These are phyloP conservation scores for Eristalis intricaria DNA, from an alignment of 2,888 invertebrate species.

Conservation along the genomic window DNA sequence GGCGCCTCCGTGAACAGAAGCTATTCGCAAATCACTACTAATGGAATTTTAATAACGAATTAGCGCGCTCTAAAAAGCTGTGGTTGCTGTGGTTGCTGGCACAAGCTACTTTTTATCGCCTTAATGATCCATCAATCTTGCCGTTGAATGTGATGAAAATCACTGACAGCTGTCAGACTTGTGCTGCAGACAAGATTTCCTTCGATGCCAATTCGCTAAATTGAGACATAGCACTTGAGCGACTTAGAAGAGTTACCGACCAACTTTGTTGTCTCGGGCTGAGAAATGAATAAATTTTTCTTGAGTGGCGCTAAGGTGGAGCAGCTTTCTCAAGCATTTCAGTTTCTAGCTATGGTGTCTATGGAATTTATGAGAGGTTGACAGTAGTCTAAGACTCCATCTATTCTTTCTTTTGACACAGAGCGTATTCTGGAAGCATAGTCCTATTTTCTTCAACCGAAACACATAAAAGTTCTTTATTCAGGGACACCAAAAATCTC, in stretches of 20 bases:
- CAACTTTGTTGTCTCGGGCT: neutral
- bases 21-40: constrained; percentile 19
- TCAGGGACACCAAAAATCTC: too few relatives aligned
- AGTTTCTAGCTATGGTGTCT: too few relatives aligned
- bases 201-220: neutral
- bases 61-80: neutral
- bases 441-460: too few relatives aligned
- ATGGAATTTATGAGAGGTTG: too few relatives aligned
- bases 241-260: neutral
- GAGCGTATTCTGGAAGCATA: too few relatives aligned
- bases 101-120: neutral
- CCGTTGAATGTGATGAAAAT: neutral
- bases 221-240: neutral
- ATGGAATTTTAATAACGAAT: constrained; percentile 40
- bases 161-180: neutral
- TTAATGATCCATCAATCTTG: constrained; percentile 10
- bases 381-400: too few relatives aligned
- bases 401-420: too few relatives aligned
- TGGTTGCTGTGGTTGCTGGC: neutral
- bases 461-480: too few relatives aligned
- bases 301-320: neutral
- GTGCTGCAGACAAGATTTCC: neutral
- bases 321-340: too few relatives aligned
- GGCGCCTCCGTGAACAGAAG: constrained; percentile 1
- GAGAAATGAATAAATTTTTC: neutral